phyloP scores from a whole-genome alignment of 2,888 invertebrate species.

The Lottia gigantea region DNA sequence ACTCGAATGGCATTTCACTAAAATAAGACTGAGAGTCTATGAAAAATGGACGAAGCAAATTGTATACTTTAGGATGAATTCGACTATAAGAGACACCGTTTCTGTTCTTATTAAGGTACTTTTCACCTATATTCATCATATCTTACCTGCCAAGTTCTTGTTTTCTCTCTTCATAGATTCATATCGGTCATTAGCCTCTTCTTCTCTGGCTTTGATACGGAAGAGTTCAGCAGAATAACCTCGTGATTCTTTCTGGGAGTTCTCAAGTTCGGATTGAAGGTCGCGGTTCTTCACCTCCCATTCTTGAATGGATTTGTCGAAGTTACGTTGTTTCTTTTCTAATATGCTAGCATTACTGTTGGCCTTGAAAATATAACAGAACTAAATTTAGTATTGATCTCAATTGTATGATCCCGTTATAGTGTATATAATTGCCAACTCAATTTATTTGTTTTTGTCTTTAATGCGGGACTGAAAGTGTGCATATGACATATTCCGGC shows the following conservation, averaged over 20 bases:
- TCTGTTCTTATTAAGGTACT: background rate
- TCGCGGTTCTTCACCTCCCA: slow-evolving; percentile 99
- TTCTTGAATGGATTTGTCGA: slow-evolving; percentile 99
- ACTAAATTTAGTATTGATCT: no score
- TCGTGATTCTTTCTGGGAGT: slow-evolving; percentile 98
- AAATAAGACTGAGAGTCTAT: no score
- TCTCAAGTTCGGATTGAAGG: slow-evolving; percentile 86
- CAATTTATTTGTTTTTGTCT: background rate
- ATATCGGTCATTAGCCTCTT: slow-evolving; percentile 96
- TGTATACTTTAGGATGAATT: no score
- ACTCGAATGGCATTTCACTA: no score
- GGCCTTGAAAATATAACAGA: slow-evolving; percentile 24
- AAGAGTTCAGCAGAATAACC: slow-evolving; percentile 99
- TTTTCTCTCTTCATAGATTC: slow-evolving; percentile 98
- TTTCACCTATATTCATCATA: background rate
- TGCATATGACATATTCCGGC: no score
- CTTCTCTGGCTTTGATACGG: slow-evolving; percentile 96
- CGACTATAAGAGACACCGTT: no score
- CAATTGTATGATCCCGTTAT: no score
- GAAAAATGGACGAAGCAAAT: no score
- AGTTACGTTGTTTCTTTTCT: slow-evolving; percentile 99
- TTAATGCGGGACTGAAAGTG: no score
- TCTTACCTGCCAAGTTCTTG: slow-evolving; percentile 88
- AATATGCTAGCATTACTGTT: slow-evolving; percentile 79
- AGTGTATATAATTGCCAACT: background rate